These are phyloP conservation scores for Cherax destructor DNA, from an alignment of 1,140 invertebrate species.

Conservation along the genomic window DNA sequence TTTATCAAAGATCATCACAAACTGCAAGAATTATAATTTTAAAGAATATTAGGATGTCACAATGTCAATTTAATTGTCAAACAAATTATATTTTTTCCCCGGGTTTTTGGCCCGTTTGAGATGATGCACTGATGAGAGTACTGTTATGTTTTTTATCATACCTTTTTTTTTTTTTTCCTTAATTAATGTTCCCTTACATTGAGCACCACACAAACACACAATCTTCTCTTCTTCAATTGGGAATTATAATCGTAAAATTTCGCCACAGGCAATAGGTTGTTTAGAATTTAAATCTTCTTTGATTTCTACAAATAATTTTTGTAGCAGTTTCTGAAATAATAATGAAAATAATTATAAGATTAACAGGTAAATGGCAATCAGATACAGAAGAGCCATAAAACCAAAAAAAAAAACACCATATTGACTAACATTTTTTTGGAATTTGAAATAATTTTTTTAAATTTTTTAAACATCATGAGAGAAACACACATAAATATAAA, in stretches of 20 bases:
- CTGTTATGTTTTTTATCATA: neutral
- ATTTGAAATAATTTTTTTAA: too few relatives aligned
- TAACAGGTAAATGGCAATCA: too few relatives aligned
- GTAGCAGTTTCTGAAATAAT: constrained; percentile 94
- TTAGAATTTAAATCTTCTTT: constrained; percentile 99
- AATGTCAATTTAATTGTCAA: neutral
- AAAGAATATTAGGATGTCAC: neutral
- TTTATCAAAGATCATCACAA: neutral
- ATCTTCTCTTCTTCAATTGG: constrained; percentile 99
- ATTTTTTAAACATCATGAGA: too few relatives aligned
- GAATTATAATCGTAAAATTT: constrained; percentile 99
- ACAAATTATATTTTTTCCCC: neutral
- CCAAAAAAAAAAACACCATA: too few relatives aligned
- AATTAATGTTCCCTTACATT: constrained; percentile 97
- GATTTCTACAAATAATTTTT: constrained; percentile 98
- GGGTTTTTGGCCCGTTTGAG: neutral
- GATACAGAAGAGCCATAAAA: too few relatives aligned
- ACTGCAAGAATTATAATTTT: neutral
- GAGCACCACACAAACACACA: constrained; percentile 94
- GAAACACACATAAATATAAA: too few relatives aligned
- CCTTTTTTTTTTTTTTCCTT: constrained; percentile 73
- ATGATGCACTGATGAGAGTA: neutral
- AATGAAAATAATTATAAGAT: neutral
- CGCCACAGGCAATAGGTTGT: constrained; percentile 96
- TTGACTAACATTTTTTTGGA: too few relatives aligned